Percentiles rank a stretch among this genome's conserved stretches.
phyloP scores from a whole-genome alignment of 2,797 vertebrate genomes.

The Lophotriccus pileatus region DNA sequence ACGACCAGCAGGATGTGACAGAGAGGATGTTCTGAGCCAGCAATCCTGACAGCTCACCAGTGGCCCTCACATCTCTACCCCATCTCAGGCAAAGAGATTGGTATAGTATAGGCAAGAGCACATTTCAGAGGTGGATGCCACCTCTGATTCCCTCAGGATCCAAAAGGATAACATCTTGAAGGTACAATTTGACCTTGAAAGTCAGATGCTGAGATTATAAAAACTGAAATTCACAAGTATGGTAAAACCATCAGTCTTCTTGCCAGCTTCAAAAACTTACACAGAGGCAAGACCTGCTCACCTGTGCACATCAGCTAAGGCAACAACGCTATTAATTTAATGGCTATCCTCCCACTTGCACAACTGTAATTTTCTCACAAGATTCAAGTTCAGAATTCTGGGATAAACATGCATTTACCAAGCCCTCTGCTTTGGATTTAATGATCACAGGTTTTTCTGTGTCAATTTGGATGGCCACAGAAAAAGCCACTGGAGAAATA shows the following conservation, averaged over 20 bases:
- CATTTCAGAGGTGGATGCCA: not conserved
- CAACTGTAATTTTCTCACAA: not conserved
- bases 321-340: not conserved
- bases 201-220: not conserved
- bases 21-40: not conserved
- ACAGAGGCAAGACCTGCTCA: not conserved
- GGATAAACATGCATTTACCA: not conserved
- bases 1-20: not conserved
- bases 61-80: not conserved
- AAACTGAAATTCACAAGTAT: not conserved
- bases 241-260: not conserved
- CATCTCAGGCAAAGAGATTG: not conserved
- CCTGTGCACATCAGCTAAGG: not conserved
- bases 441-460: not conserved
- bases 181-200: not conserved
- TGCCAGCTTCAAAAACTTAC: not conserved
- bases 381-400: not conserved
- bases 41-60: not conserved
- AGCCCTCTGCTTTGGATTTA: not conserved
- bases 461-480: not conserved
- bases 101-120: fast-evolving
- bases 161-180: not conserved
- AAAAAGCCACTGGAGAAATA: not conserved
- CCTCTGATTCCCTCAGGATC: not conserved
- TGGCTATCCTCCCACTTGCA: not conserved